Base-by-base conservation (phyloP, 2,113 vertebrate species). In the Lasiurus cinereus region DNA sequence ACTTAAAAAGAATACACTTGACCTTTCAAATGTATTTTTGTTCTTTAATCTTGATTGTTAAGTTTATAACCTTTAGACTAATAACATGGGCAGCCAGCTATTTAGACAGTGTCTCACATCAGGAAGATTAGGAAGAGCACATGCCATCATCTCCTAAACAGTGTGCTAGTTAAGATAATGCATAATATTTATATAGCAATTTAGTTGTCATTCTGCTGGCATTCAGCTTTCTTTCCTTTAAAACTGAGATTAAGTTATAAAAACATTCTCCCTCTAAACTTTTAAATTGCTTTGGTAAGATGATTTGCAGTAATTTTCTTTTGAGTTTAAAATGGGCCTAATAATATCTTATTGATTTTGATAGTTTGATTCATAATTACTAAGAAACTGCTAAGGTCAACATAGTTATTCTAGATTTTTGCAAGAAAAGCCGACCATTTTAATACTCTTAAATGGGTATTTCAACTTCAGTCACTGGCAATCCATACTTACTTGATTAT, bases 201-300 rank as follows among this genome's bases (percentile, higher is more conserved):
- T 73, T 80, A n/a, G 19, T 85, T 89, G 50, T 69, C 8, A 27
- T 50, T 92, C 66, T 88, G 36, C 67, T 85, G 7, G 69, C 27
- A 64, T 74, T 90, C 16, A 92, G 4, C 27, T 88, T 88, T 73
- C 89, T 78, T 78, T 78, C 43, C 84, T 80, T 96, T 72, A 66
- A 94, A 94, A 52, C 4, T 84, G 22, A 94, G 31, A 78, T 78
- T 79, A 82, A 89, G 39, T 74, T 76, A 67, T 85, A 74, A 84
- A 91, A 94, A 54, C 48, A 48, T 92, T 76, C 4, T 94, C 9
- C 62, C 22, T 78, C 31, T 82, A 50, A 21, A 73, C 36, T 78
- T 91, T 74, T 74, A 43, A 66, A 52, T 80, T 72, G 13, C 31
- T 80, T 9, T 69, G 33, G 9, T 78, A 92, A 33, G 43, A 46